phyloP scores from a whole-genome alignment of 2,888 invertebrate species.

The Elaeidobius kamerunicus region DNA sequence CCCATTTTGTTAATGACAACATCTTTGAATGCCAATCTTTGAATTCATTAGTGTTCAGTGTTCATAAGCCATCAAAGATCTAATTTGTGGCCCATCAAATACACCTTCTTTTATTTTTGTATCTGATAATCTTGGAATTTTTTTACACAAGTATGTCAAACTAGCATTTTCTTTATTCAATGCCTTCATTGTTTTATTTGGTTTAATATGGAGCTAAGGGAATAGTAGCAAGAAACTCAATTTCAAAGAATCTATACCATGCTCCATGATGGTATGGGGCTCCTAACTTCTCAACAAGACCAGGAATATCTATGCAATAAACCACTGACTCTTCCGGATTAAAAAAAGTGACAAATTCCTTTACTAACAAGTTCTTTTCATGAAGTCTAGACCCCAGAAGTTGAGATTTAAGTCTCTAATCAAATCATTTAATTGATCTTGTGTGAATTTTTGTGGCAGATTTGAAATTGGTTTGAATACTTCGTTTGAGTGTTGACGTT shows the following conservation, averaged over 20 bases:
- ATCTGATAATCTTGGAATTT: not conserved
- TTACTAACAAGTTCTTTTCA: not conserved
- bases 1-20: not conserved
- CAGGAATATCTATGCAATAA: not conserved
- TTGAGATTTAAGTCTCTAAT: not conserved
- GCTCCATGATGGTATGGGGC: not conserved
- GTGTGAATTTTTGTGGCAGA: too few relatives aligned
- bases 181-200: not conserved
- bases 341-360: not conserved
- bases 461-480: not conserved
- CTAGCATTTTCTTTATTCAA: conserved; percentile 3
- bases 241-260: not conserved
- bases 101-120: not conserved
- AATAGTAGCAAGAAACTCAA: not conserved
- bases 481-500: not conserved
- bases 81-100: not conserved
- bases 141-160: not conserved
- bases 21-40: not conserved
- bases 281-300: not conserved
- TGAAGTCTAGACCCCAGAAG: not conserved
- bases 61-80: not conserved
- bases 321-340: not conserved
- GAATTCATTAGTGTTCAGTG: not conserved
- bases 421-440: not conserved
- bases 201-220: not conserved